Conservation (phyloP, 2,113 vertebrate genomes). For the Okapia johnstoni region DNA sequence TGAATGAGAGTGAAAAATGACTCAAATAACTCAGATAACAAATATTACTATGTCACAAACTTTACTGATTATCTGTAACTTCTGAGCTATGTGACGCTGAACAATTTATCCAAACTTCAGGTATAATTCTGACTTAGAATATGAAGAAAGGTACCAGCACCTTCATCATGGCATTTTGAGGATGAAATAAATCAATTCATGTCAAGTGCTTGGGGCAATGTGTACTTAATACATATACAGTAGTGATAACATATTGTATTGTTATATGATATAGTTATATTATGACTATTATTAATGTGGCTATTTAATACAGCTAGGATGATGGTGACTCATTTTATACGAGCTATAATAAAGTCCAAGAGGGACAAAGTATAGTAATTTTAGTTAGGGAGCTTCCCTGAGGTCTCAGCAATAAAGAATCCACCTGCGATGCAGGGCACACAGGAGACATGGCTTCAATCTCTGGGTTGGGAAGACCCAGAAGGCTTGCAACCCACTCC, state of each 20-base stretch:
- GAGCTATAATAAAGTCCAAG: not conserved
- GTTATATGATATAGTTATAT: not conserved
- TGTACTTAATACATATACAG: not conserved
- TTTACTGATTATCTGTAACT: not conserved
- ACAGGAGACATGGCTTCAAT: rapidly evolving
- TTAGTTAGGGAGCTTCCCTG: not conserved
- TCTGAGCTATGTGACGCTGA: not conserved
- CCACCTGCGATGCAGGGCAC: not conserved
- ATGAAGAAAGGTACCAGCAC: not conserved
- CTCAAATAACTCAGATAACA: not conserved
- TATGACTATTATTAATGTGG: not conserved
- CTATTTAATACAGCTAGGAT: not conserved
- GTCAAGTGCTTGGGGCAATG: not conserved
- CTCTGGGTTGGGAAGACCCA: not conserved
- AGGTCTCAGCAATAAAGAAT: not conserved
- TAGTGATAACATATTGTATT: not conserved
- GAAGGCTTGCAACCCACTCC: not conserved
- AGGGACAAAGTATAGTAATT: not conserved
- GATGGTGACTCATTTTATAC: not conserved
- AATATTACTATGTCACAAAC: not conserved
- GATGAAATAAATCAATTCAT: not conserved
- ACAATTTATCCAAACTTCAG: not conserved
- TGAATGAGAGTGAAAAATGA: not conserved
- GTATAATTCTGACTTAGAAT: not conserved
- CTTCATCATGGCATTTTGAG: not conserved